These are phyloP conservation scores for Solen grandis DNA, from an alignment of 1,140 invertebrate genomes.

Conservation along the genomic window DNA sequence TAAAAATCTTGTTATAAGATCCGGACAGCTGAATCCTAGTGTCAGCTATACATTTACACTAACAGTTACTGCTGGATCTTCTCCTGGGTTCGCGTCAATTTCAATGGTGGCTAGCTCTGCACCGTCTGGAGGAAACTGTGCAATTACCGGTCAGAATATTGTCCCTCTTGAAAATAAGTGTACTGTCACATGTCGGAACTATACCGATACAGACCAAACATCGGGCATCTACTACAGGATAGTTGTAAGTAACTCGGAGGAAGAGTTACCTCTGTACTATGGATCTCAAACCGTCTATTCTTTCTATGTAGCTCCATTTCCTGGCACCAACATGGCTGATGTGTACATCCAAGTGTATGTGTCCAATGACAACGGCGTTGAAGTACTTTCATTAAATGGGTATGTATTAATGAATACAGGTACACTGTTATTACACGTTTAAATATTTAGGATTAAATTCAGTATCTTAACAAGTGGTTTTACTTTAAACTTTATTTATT, in stretches of 20 bases:
- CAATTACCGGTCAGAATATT: slow-evolving; percentile 33
- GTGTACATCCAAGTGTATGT: slow-evolving; percentile 67
- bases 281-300: slow-evolving; percentile 56
- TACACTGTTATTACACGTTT: too few relatives aligned
- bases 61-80: slow-evolving; percentile 33
- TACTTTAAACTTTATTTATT: too few relatives aligned
- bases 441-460: too few relatives aligned
- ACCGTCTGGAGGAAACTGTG: slow-evolving; percentile 63
- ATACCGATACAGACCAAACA: slow-evolving; percentile 62
- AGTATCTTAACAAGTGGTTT: too few relatives aligned
- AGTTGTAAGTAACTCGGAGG: slow-evolving; percentile 45
- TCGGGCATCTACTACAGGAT: slow-evolving; percentile 65
- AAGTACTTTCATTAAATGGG: too few relatives aligned
- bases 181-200: slow-evolving; percentile 60
- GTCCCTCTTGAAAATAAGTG: slow-evolving; percentile 58
- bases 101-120: slow-evolving; percentile 58
- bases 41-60: slow-evolving; percentile 65
- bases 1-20: slow-evolving; percentile 61
- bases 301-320: slow-evolving; percentile 65
- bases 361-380: slow-evolving; percentile 64
- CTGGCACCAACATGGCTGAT: slow-evolving; percentile 22
- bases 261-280: slow-evolving; percentile 58
- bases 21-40: slow-evolving; percentile 38
- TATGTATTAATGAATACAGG: too few relatives aligned
- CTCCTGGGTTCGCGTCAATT: slow-evolving; percentile 30